Percentiles rank a stretch among this genome's conserved stretches.
Conservation (phyloP, 2,113 vertebrate species). For the Myxocyprinus asiaticus region DNA sequence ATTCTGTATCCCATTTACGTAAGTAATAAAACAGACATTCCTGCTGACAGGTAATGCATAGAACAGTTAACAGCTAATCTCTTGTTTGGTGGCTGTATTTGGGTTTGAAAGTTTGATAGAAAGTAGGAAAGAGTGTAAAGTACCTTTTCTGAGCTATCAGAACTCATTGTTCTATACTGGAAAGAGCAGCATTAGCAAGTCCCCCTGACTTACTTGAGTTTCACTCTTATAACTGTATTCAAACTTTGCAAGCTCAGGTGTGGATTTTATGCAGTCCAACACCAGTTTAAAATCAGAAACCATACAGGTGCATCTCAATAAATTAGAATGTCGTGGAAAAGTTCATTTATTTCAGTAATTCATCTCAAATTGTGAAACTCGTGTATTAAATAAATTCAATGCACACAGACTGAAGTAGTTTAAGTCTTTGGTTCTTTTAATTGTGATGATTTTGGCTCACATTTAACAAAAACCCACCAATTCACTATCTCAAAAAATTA, state of each 20-base stretch:
- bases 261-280: constrained; percentile 46
- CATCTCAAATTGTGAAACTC: too few species aligned
- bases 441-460: too few species aligned
- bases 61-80: background rate
- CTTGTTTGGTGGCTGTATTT: too few species aligned
- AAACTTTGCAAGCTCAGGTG: background rate
- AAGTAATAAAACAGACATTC: background rate
- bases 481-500: too few species aligned
- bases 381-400: too few species aligned
- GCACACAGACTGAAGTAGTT: too few species aligned
- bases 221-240: constrained; percentile 25
- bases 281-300: constrained; percentile 58
- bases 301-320: too few species aligned
- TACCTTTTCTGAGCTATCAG: background rate
- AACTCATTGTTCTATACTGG: too few species aligned
- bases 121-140: background rate
- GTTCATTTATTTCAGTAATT: too few species aligned
- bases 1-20: background rate
- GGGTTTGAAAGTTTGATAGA: background rate
- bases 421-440: too few species aligned
- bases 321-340: too few species aligned
- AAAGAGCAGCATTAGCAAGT: background rate
- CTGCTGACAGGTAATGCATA: background rate
- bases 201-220: background rate
- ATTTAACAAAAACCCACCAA: too few species aligned